Conservation (phyloP, 2,113 vertebrate species). For the Cryptotis parvus region DNA sequence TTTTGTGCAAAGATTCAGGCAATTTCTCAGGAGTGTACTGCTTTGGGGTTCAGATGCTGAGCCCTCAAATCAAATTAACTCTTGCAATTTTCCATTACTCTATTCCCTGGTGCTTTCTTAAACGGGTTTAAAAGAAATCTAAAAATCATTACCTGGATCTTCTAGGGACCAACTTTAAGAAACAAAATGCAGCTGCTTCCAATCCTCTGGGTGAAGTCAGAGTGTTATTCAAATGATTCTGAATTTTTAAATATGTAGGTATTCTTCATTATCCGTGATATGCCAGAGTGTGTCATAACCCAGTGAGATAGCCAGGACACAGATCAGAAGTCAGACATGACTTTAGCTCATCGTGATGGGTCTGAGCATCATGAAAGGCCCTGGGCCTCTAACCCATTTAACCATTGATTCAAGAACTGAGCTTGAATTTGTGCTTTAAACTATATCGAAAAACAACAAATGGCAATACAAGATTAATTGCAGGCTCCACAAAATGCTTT, state of each 20-base stretch:
- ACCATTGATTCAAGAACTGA: too few relatives aligned
- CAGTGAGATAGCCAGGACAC: too few relatives aligned
- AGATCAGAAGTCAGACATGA: too few relatives aligned
- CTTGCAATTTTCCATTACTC: constrained; percentile 34
- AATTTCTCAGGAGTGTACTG: constrained; percentile 55
- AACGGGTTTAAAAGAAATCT: constrained; percentile 48
- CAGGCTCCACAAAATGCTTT: too few relatives aligned
- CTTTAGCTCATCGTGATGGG: too few relatives aligned
- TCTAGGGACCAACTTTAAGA: constrained; percentile 11
- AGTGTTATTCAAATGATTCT: neutral
- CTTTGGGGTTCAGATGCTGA: constrained; percentile 11
- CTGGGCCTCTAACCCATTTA: too few relatives aligned
- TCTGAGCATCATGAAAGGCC: too few relatives aligned
- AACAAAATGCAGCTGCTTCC: constrained; percentile 40
- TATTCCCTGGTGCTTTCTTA: constrained; percentile 24
- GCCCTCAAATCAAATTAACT: constrained; percentile 52
- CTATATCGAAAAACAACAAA: too few relatives aligned
- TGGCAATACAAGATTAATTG: too few relatives aligned
- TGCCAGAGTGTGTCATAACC: too few relatives aligned
- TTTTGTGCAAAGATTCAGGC: neutral
- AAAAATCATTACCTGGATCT: constrained; percentile 41
- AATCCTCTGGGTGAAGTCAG: neutral
- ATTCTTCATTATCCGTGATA: neutral
- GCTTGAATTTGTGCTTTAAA: too few relatives aligned
- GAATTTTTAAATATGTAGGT: neutral